Evolutionary conservation across 92 coral and sea anemone species (phyloP).

Genomic region (Hydrozoanthus gracilis): DNA sequence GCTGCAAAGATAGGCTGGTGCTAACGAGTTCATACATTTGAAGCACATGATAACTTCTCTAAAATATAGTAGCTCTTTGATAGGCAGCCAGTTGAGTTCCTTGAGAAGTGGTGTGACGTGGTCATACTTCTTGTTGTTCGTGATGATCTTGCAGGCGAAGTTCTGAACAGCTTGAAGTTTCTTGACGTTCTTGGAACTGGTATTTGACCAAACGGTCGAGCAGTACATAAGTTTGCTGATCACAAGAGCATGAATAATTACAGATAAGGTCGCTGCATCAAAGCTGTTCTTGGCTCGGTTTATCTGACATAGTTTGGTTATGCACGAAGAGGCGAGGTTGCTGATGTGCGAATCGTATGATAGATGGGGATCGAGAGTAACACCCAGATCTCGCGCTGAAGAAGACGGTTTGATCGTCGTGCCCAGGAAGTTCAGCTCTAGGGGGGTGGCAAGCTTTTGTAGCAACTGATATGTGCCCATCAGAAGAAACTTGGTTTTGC

Average conservation of each 20-base stretch:
- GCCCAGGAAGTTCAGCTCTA: not conserved
- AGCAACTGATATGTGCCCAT: constrained; percentile 31
- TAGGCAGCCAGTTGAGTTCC: not conserved
- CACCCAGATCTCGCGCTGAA: not conserved
- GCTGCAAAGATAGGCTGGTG: too few relatives aligned
- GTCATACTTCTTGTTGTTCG: not conserved
- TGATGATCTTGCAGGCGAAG: not conserved
- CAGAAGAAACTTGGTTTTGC: not conserved
- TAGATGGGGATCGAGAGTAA: not conserved
- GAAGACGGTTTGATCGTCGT: not conserved
- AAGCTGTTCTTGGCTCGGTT: constrained; percentile 8
- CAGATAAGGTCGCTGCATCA: not conserved
- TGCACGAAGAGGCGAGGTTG: not conserved
- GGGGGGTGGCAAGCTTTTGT: not conserved
- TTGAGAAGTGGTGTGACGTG: not conserved
- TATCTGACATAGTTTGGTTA: not conserved
- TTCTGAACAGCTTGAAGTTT: not conserved
- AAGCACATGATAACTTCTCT: too few relatives aligned
- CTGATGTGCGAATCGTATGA: constrained; percentile 18
- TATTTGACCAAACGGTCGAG: not conserved
- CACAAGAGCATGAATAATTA: not conserved
- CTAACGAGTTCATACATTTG: too few relatives aligned
- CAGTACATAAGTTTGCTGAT: not conserved
- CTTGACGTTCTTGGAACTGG: not conserved
- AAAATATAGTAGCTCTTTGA: too few relatives aligned